phyloP scores from a whole-genome alignment of 2,113 vertebrate genomes.

The Zosterops borbonicus region DNA sequence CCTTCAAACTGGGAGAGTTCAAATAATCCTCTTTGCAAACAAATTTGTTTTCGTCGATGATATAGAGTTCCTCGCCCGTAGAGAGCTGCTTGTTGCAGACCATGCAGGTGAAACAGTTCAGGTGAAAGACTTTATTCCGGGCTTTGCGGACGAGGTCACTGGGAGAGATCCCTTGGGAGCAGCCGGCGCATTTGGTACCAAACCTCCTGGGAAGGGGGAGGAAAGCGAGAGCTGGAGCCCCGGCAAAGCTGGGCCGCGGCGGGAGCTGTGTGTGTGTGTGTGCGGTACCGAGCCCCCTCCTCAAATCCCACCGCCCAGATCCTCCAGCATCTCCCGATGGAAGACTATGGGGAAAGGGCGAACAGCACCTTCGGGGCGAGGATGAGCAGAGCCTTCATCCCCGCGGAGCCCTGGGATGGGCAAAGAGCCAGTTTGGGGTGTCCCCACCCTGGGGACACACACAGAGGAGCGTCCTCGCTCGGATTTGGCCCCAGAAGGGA shows the following conservation, averaged over 20 bases:
- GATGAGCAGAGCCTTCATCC: background rate
- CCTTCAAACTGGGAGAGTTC: slow-evolving; percentile 88
- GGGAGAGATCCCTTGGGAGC: slow-evolving; percentile 94
- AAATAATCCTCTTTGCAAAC: slow-evolving; percentile 97
- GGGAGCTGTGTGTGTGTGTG: fast-evolving
- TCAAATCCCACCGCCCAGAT: background rate
- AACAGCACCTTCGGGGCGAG: background rate
- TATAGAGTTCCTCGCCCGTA: slow-evolving; percentile 96
- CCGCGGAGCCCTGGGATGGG: background rate
- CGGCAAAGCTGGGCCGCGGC: background rate
- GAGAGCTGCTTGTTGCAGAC: slow-evolving; percentile 99
- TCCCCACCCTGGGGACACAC: background rate
- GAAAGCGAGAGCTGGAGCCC: background rate
- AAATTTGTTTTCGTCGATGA: slow-evolving; percentile 97
- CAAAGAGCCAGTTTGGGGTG: background rate
- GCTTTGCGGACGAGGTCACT: slow-evolving; percentile 96
- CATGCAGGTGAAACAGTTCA: slow-evolving; percentile 99
- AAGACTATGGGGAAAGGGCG: background rate
- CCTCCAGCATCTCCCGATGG: background rate
- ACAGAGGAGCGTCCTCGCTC: background rate
- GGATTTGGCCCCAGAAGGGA: background rate
- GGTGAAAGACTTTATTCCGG: slow-evolving; percentile 93
- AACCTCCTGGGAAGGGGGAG: slow-evolving; percentile 81
- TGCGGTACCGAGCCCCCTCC: background rate
- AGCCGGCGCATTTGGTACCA: slow-evolving; percentile 96